Base-by-base conservation (phyloP, 2,888 invertebrate species). In the Dendrolimus pini region DNA sequence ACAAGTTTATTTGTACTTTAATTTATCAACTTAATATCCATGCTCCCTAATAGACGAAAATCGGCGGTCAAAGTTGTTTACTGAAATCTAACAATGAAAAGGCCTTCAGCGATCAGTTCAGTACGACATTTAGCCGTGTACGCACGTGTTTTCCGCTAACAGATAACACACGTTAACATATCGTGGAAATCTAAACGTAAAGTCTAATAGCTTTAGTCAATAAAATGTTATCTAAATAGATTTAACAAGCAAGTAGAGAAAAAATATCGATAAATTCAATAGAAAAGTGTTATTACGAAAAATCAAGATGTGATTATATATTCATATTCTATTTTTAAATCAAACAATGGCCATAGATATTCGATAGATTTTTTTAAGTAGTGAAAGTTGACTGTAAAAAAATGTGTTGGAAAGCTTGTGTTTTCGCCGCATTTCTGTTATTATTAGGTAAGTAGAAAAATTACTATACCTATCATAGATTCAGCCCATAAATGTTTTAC, bases 331-430 rank as follows among this genome's bases (percentile, higher is more conserved):
- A 47, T 47, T 47, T 47, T 47, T 47, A 47, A 47, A 47, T 47
- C 30, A 30, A 30, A 30, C 30, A 47, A 47, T 53, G 56, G 53
- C 41, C 30, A 56, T 56, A 56, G 56, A 56, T 56, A 52, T 52
- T 10, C n/a, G 53, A 9, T 41, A 47, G 41, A 41, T 53, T 9
- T 52, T 56, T 54, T 41, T 52, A 7, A 47, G 41, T 9, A 30
- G 14, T 54, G 56, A 56, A 41, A 56, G 52, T 41, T 55, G 41
- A 54, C 41, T 56, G 54, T 67, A 55, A 7, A 55, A 69, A 65
- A 67, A 77, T 78, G 80, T 65, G 62, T 70, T 69, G 68, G 70
- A 73, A 71, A 65, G 60, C 70, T 30, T 60, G 64, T 58, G 54
- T 74, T 63, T 73, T 74, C 63, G 64, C 66, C 12, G 61, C 69